These are phyloP conservation scores for Hippopotamyrus pictus DNA, from an alignment of 2,797 vertebrate genomes.

Conservation along the genomic window DNA sequence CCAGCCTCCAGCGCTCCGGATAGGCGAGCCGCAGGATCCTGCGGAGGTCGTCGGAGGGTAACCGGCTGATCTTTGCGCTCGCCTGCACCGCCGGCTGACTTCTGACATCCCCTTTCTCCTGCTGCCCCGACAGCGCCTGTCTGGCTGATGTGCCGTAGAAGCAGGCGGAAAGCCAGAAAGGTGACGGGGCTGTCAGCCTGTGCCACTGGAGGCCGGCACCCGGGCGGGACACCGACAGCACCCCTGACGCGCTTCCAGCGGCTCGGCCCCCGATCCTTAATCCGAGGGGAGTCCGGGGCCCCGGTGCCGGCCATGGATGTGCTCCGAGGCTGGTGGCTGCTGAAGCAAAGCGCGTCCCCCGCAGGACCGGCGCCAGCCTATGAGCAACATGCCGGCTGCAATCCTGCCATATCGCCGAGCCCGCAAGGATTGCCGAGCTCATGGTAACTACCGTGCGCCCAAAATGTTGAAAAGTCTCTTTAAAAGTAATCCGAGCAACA, in stretches of 20 bases:
- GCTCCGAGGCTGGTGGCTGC: background rate
- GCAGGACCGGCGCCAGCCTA: constrained; percentile 31
- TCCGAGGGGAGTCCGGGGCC: background rate
- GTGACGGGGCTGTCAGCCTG: background rate
- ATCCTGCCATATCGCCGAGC: background rate
- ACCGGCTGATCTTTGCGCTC: background rate
- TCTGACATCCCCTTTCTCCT: constrained; percentile 15
- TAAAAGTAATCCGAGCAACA: background rate
- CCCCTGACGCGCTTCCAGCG: background rate
- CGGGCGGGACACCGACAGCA: background rate
- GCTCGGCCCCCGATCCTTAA: background rate
- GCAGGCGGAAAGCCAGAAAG: background rate
- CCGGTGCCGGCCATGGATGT: background rate
- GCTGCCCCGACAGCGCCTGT: constrained; percentile 35
- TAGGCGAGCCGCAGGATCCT: constrained; percentile 69
- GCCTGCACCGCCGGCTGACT: background rate
- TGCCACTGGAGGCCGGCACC: background rate
- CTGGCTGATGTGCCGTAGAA: constrained; percentile 48
- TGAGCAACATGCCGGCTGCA: background rate
- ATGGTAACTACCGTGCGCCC: background rate
- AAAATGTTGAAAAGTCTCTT: background rate
- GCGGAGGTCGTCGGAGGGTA: constrained; percentile 54
- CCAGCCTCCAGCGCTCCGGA: constrained; percentile 74
- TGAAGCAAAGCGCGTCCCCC: background rate
- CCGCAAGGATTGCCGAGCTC: constrained; percentile 38